Base-by-base conservation (phyloP, 2,113 vertebrate genomes). In the Arothron firmamentum region DNA sequence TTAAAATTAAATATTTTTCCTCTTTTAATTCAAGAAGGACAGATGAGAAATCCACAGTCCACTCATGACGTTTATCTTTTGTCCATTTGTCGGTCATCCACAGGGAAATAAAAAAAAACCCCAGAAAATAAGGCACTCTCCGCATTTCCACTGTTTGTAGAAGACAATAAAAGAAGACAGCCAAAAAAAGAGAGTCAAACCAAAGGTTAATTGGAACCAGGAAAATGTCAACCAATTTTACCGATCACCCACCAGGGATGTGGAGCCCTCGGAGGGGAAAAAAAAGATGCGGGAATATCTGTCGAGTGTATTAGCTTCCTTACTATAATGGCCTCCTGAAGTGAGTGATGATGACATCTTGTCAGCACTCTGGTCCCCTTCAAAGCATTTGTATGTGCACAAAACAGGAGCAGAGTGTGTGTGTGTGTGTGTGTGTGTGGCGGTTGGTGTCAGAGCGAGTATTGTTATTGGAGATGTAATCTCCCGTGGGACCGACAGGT, bases 201-300 rank as follows among this genome's bases (percentile, higher is more conserved):
- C 75, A 67, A 87, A 91, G 88, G 90, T 91, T 91, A 91, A 89
- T 88, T 91, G 86, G 79, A 88, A 83, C 78, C 84, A 85, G 63
- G 70, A 61, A 88, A 87, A 90, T 87, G 87, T 90, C 88, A 91
- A 87, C 82, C 89, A 87, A 87, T 90, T 85, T 82, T 84, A 84
- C 82, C 79, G 59, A 88, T 91, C 83, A 89, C 75, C 87, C 88
- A 84, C 72, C 62, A 85, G 87, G 85, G 86, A 85, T 82, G 68
- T 67, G 65, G 62, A 83, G 81, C 83, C 83, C 67, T 81, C 67
- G 78, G 85, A 80, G 72, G 45, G 45, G 43, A 17, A n/a, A 47
- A 81, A 80, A 86, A 78, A 80, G 72, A 81, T 65, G 61, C 70
- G 17, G 52, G 77, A 80, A 83, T 87, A 80, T 80, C 71, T 72